These are phyloP conservation scores for Notiomystis cincta DNA, from an alignment of 2,113 vertebrate species.

Conservation along the genomic window DNA sequence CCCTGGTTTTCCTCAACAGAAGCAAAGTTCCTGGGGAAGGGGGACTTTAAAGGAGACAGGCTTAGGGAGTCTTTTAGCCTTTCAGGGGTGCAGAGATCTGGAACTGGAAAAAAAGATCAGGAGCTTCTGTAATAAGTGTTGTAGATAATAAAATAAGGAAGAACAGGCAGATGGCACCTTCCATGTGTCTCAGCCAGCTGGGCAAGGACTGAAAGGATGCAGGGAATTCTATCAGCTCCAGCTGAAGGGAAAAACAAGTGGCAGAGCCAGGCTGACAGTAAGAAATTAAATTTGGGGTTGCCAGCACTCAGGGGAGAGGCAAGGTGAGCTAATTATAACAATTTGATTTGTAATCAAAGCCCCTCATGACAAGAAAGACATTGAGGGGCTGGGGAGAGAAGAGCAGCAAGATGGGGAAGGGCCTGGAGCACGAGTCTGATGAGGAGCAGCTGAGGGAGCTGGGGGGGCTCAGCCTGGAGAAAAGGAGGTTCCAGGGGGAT, in stretches of 20 bases:
- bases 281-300: not conserved
- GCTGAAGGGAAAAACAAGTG: not conserved
- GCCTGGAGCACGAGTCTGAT: not conserved
- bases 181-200: not conserved
- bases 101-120: not conserved
- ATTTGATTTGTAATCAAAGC: not conserved
- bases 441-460: not conserved
- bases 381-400: not conserved
- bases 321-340: not conserved
- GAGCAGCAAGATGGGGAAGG: not conserved
- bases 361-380: not conserved
- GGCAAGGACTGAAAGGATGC: not conserved
- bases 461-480: not conserved
- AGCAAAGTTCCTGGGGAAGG: not conserved
- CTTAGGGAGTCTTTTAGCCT: not conserved
- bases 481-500: not conserved
- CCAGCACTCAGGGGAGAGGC: not conserved
- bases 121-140: not conserved
- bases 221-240: not conserved
- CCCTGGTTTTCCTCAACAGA: fast-evolving
- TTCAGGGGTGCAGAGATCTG: not conserved
- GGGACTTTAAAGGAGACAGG: not conserved
- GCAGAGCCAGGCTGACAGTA: not conserved
- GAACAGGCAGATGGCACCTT: not conserved
- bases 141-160: not conserved